These are phyloP conservation scores for Bufo bufo DNA, from an alignment of 2,113 vertebrate species.

Conservation along the genomic window DNA sequence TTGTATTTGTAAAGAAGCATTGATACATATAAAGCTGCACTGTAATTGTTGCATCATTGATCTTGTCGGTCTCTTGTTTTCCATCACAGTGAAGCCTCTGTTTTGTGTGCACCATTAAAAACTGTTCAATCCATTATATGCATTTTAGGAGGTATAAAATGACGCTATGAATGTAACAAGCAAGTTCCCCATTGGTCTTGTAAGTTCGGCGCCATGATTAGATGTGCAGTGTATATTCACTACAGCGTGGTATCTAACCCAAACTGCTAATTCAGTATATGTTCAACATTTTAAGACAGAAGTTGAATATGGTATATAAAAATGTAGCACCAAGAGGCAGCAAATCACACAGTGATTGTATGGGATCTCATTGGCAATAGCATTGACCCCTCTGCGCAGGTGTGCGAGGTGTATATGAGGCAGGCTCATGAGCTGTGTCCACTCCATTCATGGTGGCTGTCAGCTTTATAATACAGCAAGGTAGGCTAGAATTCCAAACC, in stretches of 20 bases:
- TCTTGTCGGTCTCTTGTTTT: not conserved
- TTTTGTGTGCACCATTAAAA: constrained; percentile 2
- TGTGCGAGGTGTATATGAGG: too few relatives aligned
- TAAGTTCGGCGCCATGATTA: not conserved
- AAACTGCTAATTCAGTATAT: too few relatives aligned
- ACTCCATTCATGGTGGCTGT: too few relatives aligned
- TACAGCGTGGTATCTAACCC: not conserved
- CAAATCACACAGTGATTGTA: too few relatives aligned
- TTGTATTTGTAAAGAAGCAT: constrained; percentile 23
- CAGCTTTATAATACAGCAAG: too few relatives aligned
- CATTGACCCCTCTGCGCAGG: too few relatives aligned
- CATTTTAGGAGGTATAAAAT: not conserved
- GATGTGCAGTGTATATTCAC: not conserved
- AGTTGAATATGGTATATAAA: too few relatives aligned
- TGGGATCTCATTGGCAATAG: too few relatives aligned
- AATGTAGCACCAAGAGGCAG: too few relatives aligned
- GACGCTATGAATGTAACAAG: not conserved
- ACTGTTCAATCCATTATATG: not conserved
- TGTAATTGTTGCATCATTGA: constrained; percentile 13
- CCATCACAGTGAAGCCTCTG: not conserved
- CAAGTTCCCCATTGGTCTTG: not conserved
- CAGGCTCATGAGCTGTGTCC: too few relatives aligned
- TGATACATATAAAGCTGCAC: constrained; percentile 18
- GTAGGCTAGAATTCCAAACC: too few relatives aligned
- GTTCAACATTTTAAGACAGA: too few relatives aligned